Evolutionary conservation across 2,113 vertebrate genomes (phyloP).

Genomic region (Caloenas nicobarica): DNA sequence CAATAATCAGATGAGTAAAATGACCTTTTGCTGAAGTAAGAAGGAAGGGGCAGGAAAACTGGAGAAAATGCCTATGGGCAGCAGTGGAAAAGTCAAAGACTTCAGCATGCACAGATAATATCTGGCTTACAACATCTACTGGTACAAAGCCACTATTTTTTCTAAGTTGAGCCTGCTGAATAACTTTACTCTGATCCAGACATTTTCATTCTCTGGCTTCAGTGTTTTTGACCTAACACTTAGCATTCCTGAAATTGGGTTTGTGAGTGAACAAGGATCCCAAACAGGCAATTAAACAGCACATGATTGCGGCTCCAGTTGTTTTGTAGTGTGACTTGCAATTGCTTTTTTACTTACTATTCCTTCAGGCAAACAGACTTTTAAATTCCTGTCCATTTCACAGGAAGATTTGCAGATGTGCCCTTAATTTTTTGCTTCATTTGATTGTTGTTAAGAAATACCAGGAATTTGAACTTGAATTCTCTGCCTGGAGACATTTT

Average conservation of each 20-base stretch:
- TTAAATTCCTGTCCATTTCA: constrained; percentile 13
- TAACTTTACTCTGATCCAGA: constrained; percentile 15
- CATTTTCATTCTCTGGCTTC: constrained; percentile 30
- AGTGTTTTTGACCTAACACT: constrained; percentile 25
- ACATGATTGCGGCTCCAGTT: constrained; percentile 9
- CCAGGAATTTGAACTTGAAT: constrained; percentile 38
- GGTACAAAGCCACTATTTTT: constrained; percentile 21
- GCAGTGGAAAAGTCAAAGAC: neutral
- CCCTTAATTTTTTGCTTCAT: constrained; percentile 29
- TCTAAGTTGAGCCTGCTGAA: neutral
- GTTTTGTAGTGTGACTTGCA: constrained; percentile 15
- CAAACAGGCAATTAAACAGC: constrained; percentile 29
- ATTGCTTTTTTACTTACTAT: constrained; percentile 35
- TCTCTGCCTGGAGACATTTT: constrained; percentile 24
- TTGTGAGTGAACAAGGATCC: constrained; percentile 38
- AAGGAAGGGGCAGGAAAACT: neutral
- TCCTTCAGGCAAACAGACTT: constrained; percentile 32
- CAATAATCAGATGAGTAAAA: neutral
- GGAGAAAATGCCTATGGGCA: neutral
- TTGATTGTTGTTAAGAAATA: constrained; percentile 29
- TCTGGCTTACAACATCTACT: neutral
- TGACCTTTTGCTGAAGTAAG: neutral
- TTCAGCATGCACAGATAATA: neutral
- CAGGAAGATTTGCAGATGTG: constrained; percentile 18
- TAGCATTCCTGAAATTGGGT: neutral